A percentile compares a stretch with the other conserved stretches of the same genome.
Conservation (phyloP, 1,140 invertebrate genomes). For the Homarus americanus region DNA sequence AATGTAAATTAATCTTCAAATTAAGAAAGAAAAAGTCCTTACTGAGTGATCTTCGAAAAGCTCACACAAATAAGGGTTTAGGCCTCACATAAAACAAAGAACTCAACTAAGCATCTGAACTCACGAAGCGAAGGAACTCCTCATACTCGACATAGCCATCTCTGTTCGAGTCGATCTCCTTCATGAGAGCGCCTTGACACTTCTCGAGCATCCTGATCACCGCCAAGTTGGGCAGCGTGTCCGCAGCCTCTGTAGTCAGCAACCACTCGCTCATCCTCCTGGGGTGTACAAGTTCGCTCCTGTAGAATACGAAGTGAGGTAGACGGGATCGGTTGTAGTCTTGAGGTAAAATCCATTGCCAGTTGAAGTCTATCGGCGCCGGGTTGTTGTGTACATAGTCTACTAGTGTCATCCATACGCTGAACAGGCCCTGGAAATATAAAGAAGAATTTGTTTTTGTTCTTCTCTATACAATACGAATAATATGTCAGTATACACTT, state of each 20-base stretch:
- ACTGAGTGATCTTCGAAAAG: too few relatives aligned
- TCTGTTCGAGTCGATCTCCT: conserved; percentile 26
- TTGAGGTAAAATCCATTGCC: conserved; percentile 3
- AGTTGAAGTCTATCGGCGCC: conserved; percentile 5
- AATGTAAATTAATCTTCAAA: too few relatives aligned
- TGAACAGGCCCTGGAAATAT: background rate
- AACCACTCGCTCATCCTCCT: conserved; percentile 49
- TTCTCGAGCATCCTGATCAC: conserved; percentile 44
- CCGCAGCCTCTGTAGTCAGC: conserved; percentile 6
- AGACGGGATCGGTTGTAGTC: conserved; percentile 31
- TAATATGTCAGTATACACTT: too few relatives aligned
- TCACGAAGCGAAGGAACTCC: conserved; percentile 76
- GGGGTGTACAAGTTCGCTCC: conserved; percentile 45
- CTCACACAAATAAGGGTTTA: too few relatives aligned
- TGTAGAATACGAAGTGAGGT: conserved; percentile 32
- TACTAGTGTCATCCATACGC: conserved; percentile 10
- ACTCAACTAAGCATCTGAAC: too few relatives aligned
- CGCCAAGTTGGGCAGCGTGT: conserved; percentile 26
- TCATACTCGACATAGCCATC: conserved; percentile 49
- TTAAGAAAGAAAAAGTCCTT: too few relatives aligned
- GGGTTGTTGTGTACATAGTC: conserved; percentile 25
- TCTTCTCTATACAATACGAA: too few relatives aligned
- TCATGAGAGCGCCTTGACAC: background rate
- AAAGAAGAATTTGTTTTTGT: background rate
- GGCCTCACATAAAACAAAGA: too few relatives aligned